Evolutionary conservation across 2,797 vertebrate genomes (phyloP).

Genomic region (Sebastes itinus): DNA sequence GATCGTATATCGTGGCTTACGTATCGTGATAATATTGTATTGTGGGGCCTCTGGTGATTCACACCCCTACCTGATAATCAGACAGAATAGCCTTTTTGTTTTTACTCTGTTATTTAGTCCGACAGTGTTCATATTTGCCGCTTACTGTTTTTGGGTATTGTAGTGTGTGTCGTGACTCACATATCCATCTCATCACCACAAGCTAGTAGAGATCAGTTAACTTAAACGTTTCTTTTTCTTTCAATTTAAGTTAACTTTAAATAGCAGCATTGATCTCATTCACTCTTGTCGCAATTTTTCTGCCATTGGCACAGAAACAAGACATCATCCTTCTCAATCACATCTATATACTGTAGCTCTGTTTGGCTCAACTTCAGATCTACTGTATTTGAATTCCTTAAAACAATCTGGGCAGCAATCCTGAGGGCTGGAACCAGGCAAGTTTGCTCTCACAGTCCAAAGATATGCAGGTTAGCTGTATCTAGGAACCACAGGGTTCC

Average conservation of each 20-base stretch:
- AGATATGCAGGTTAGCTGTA: not conserved
- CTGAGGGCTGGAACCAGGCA: not conserved
- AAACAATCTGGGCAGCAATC: not conserved
- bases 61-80: not conserved
- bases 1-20: no score
- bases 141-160: no score
- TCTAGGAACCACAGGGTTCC: not conserved
- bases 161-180: no score
- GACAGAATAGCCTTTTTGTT: not conserved
- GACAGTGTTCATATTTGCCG: not conserved
- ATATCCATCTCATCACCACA: no score
- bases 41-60: no score
- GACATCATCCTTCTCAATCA: not conserved
- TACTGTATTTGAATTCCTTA: not conserved
- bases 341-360: not conserved
- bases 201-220: not conserved
- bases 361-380: not conserved
- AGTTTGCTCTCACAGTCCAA: not conserved
- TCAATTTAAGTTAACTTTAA: not conserved
- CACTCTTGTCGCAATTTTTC: not conserved
- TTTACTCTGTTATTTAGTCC: not conserved
- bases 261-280: no score
- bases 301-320: not conserved
- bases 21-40: no score
- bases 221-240: not conserved